Conservation (phyloP, 2,888 invertebrate species). For the Caenorhabditis auriculariae region DNA sequence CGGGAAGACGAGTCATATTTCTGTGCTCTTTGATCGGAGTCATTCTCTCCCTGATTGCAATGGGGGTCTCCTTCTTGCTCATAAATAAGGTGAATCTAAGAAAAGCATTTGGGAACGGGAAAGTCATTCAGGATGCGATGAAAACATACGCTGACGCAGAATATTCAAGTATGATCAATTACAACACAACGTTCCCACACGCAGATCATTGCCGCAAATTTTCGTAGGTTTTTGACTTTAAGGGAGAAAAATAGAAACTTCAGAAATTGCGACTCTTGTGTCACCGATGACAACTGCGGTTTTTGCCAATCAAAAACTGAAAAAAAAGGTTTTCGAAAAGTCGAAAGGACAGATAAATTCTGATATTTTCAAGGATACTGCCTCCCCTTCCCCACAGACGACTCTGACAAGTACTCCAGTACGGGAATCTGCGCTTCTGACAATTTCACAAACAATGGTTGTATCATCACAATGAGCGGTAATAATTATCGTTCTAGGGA, state of each 20-base stretch:
- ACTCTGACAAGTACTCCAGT: conserved; percentile 8
- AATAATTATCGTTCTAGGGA: no score
- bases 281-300: conserved; percentile 66
- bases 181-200: conserved; percentile 10
- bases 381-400: conserved; percentile 12
- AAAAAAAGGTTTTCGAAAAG: background rate
- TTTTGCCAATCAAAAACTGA: conserved; percentile 43
- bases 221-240: conserved; percentile 9
- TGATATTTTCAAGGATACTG: conserved; percentile 25
- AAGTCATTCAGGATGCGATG: conserved; percentile 7
- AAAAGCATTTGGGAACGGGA: background rate
- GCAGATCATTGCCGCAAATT: conserved; percentile 16
- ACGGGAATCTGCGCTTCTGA: conserved; percentile 14
- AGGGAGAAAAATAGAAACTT: background rate
- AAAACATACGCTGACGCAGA: conserved; percentile 5
- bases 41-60: conserved; percentile 44
- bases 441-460: no score
- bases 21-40: conserved; percentile 53
- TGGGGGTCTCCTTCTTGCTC: conserved; percentile 52
- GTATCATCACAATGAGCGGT: no score
- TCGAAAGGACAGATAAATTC: no score
- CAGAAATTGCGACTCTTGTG: conserved; percentile 66
- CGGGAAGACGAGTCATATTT: conserved; percentile 52
- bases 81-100: conserved; percentile 4
- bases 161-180: conserved; percentile 3